phyloP scores from a whole-genome alignment of 1,140 invertebrate species.

The Drosophila arawakana region DNA sequence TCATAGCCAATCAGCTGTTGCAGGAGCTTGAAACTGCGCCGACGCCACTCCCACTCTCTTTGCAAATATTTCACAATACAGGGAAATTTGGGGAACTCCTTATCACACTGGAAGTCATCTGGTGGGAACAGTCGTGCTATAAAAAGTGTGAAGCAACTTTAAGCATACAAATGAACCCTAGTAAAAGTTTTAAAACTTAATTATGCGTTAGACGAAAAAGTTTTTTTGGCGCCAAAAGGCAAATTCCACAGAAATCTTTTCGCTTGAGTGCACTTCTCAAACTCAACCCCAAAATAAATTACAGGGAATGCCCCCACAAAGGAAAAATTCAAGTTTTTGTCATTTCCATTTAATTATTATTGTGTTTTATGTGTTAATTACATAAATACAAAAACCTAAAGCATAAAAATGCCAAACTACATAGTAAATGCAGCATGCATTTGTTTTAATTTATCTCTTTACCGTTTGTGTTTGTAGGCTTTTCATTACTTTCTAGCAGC shows the following conservation, averaged over 20 bases:
- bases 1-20: conserved; percentile 57
- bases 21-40: conserved; percentile 16
- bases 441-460: conserved; percentile 3
- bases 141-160: conserved; percentile 13
- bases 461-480: background rate
- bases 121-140: conserved; percentile 51
- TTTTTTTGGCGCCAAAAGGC: conserved; percentile 56
- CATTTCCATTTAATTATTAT: conserved; percentile 65
- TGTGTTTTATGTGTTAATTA: conserved; percentile 62
- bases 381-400: conserved; percentile 73
- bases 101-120: conserved; percentile 49
- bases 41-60: conserved; percentile 24
- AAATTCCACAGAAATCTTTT: conserved; percentile 17
- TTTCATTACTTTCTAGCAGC: conserved; percentile 45
- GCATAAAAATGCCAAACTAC: conserved; percentile 75
- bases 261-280: conserved; percentile 17
- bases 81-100: conserved; percentile 27
- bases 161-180: conserved; percentile 12
- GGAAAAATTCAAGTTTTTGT: conserved; percentile 28
- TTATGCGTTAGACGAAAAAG: conserved; percentile 18
- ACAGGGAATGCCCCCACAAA: conserved; percentile 10
- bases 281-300: conserved; percentile 29
- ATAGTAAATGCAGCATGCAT: conserved; percentile 47
- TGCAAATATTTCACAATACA: conserved; percentile 25
- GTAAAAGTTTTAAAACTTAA: background rate